Base-by-base conservation (phyloP, 2,113 vertebrate genomes). In the Sebastes schlegelii region DNA sequence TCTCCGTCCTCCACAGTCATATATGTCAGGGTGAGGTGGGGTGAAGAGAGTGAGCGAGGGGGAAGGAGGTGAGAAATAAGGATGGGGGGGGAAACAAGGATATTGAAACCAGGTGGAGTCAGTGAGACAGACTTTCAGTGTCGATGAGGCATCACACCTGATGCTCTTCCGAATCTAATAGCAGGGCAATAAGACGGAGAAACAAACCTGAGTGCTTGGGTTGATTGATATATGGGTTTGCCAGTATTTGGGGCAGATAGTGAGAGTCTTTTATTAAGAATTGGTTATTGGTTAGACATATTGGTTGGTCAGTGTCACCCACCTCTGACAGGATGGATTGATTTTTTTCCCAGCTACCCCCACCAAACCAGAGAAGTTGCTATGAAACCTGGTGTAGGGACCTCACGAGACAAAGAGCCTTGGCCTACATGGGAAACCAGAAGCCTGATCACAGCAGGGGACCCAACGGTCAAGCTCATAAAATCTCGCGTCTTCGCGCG, bases 251-350 rank as follows among this genome's bases (percentile, higher is more conserved):
- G 2, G 48, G 3, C 19, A 45, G 67, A 69, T 17, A 42, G 12
- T 26, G 51, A 52, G 12, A 2, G 13, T 55, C 11, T 62, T 63
- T 69, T 62, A 49, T 68, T 74, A 62, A 54, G 17, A 19, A n/a
- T 1, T 57, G 23, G 19, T 19, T 55, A 68, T 66, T 58, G n/a
- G 23, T 45, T 21, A 34, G 34, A 34, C 34, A 23, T 55, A 68
- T 66, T 58, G n/a, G 23, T 45, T 21, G n/a, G 74, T 70, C 49
- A 26, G 51, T 83, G 73, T 63, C 73, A 57, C 11, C 2, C 42
- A 65, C 26, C 19, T 49, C 12, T 65, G 69, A 68, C 46, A 74
- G 63, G 21, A 23, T 60, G 19, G 19, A 79, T 62, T 49, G 52
- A 77, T 70, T 67, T 58, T 46, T 77, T 4, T 51, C 19, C 40